Percentiles rank a stretch among this genome's conserved stretches.
These are phyloP conservation scores for Microtus obscurus DNA, from an alignment of 2,797 vertebrate genomes.

Conservation along the genomic window DNA sequence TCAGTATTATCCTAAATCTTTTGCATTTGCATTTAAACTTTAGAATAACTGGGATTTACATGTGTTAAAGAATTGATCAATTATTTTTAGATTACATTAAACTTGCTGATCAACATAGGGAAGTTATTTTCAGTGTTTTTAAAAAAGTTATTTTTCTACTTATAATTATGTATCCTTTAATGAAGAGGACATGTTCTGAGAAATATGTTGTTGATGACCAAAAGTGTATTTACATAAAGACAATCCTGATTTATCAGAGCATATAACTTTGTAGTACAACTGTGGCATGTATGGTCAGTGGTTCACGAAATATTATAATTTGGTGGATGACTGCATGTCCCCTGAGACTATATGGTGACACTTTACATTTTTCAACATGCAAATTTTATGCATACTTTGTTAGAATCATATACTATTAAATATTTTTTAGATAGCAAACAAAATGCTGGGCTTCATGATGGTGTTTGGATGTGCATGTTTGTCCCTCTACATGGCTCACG, in stretches of 20 bases:
- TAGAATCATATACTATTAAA: neutral
- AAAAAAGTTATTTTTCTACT: neutral
- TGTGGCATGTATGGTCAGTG: neutral
- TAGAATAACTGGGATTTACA: neutral
- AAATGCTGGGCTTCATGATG: neutral
- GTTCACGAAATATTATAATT: neutral
- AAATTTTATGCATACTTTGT: neutral
- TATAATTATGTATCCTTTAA: neutral
- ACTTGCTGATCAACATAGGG: neutral
- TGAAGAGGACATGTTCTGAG: neutral
- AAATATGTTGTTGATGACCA: neutral
- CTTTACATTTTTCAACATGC: neutral
- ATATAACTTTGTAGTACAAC: neutral
- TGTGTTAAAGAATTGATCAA: neutral
- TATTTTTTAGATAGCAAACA: neutral
- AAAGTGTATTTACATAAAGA: neutral
- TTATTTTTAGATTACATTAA: neutral
- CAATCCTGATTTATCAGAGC: neutral
- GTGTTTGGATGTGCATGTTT: neutral
- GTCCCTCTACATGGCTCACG: neutral
- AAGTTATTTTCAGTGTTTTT: neutral
- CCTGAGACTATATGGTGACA: neutral
- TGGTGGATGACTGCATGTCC: neutral
- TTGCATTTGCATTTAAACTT: neutral
- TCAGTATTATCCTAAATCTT: neutral